Conservation (phyloP, 2,113 vertebrate species). For the Suncus etruscus region DNA sequence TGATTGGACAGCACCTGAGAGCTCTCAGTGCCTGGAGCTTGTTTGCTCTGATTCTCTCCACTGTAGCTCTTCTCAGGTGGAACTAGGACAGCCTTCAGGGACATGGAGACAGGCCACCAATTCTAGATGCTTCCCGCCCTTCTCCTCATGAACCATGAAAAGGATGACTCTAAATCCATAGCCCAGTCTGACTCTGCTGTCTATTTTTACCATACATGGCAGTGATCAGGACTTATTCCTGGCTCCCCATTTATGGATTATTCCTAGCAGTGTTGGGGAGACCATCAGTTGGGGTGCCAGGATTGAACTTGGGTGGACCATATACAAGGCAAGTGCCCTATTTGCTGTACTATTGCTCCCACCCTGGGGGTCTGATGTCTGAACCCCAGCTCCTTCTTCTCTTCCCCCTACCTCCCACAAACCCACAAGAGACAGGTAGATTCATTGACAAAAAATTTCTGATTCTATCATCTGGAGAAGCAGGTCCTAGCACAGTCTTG, state of each 20-base stretch:
- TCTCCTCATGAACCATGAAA: background rate
- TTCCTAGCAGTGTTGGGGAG: too few species aligned
- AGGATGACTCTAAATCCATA: background rate
- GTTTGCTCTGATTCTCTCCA: background rate
- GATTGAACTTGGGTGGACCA: too few species aligned
- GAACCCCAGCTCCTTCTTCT: background rate
- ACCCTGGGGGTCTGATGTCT: too few species aligned
- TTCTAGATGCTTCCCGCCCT: background rate
- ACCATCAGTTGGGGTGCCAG: too few species aligned
- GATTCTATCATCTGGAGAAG: background rate
- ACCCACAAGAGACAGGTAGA: background rate
- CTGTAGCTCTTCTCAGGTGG: background rate
- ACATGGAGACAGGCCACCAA: background rate
- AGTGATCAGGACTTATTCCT: too few species aligned
- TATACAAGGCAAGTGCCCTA: too few species aligned
- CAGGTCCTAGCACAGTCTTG: background rate
- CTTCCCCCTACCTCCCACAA: background rate
- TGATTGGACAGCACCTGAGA: background rate
- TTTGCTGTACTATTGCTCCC: too few species aligned
- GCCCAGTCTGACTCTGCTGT: too few species aligned
- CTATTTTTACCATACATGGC: too few species aligned
- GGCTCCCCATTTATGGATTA: too few species aligned
- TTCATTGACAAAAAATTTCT: background rate
- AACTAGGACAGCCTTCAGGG: background rate
- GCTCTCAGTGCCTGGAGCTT: fast-evolving